Base-by-base conservation (phyloP, 2,113 vertebrate species). In the Agelaius phoeniceus region DNA sequence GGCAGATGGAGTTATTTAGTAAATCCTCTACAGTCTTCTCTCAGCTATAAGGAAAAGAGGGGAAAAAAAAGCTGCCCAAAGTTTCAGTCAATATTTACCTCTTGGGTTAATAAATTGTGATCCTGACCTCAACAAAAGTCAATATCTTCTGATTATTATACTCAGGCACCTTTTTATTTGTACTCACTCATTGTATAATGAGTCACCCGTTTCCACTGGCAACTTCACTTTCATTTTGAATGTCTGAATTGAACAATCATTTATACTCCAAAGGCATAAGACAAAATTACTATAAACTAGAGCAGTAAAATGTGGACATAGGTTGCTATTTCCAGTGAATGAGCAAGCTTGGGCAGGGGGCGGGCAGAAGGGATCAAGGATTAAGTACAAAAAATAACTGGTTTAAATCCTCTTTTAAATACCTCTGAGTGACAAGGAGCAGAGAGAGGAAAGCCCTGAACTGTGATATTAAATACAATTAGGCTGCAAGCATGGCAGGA, bases 71-170 rank as follows among this genome's bases (percentile, higher is more conserved):
- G 63, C 96, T 96, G 78, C 90, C 94, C 90, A 94, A 98, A 98
- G 93, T 98, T 98, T 94, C 94, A 91, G 96, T 97, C 97, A 97
- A 97, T 98, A 97, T 97, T 98, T 98, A 97, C 94, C 95, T 98
- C 95, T 84, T 77, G 71, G 97, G 95, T 97, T 98, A 97, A 98
- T 97, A 97, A 98, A 98, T 97, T 97, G 94, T 96, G 90, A 95
- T 97, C 96, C 93, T 94, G 96, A 97, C 96, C 95, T 96, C 96
- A 95, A 82, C 81, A 85, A 94, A 98, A 97, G 97, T 98, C 97
- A 96, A 95, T 97, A 96, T 77, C 84, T 96, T 91, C 94, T 96
- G 93, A 97, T 97, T 95, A 97, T 96, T 96, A 87, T 90, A 97
- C 28, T 54, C 88, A 96, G 87, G 91, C 39, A 80, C 88, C 96